These are phyloP conservation scores for Lysiphlebus fabarum DNA, from an alignment of 1,140 invertebrate species.

Conservation along the genomic window DNA sequence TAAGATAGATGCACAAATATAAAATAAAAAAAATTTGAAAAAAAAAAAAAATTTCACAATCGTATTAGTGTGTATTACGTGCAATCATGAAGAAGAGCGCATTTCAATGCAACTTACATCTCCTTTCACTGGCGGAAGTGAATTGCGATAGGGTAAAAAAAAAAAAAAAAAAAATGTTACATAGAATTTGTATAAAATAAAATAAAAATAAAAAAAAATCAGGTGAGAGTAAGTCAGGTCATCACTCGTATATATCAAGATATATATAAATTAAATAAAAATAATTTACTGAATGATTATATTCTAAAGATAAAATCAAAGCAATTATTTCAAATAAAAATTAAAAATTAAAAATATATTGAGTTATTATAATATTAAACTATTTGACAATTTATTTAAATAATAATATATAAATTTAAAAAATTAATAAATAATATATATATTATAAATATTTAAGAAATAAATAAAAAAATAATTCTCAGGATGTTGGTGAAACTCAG, in stretches of 20 bases:
- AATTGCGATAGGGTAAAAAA: conserved; percentile 13
- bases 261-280: not conserved
- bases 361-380: no score
- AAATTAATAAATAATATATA: not conserved
- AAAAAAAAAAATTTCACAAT: not conserved
- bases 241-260: conserved; percentile 28
- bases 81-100: conserved; percentile 24
- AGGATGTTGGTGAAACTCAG: conserved; percentile 45
- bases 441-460: not conserved
- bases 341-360: no score
- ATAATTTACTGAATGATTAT: conserved; percentile 13
- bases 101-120: conserved; percentile 25
- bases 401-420: not conserved
- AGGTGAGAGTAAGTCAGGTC: conserved; percentile 46
- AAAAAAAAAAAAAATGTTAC: conserved; percentile 30
- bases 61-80: conserved; percentile 7
- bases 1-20: no score
- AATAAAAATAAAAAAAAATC: conserved; percentile 26
- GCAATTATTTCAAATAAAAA: conserved; percentile 3
- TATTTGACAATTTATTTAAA: no score
- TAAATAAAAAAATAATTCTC: conserved; percentile 5
- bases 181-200: no score
- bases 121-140: conserved; percentile 54
- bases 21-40: no score
- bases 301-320: not conserved